phyloP scores from a whole-genome alignment of 2,888 invertebrate genomes.

The Aromia moschata region DNA sequence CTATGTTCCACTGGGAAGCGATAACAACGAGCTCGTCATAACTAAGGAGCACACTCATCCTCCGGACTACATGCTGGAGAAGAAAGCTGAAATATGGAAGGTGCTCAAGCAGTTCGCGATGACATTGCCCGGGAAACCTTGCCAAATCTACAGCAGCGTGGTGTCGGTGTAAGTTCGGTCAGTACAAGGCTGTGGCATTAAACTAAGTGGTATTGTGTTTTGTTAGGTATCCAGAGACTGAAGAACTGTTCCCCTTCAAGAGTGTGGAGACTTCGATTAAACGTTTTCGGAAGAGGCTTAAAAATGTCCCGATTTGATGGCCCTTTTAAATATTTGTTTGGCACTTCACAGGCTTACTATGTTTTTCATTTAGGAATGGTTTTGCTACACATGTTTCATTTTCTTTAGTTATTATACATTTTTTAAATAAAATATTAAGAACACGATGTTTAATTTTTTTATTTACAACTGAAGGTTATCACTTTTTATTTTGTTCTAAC shows the following conservation, averaged over 20 bases:
- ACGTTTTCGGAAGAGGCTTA: constrained; percentile 33
- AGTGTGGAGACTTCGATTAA: constrained; percentile 36
- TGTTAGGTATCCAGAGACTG: constrained; percentile 45
- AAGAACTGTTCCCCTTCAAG: constrained; percentile 44
- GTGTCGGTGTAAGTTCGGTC: constrained; percentile 42
- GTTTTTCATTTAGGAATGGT: no score
- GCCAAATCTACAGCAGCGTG: constrained; percentile 44
- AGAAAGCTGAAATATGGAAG: constrained; percentile 43
- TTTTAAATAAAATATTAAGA: neutral
- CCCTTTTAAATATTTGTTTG: no score
- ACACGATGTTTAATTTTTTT: neutral
- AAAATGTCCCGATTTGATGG: constrained; percentile 2
- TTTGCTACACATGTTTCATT: no score
- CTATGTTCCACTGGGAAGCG: constrained; percentile 43
- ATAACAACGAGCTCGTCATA: constrained; percentile 43
- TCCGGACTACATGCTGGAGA: constrained; percentile 44
- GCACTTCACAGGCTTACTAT: no score
- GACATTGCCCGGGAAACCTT: constrained; percentile 42
- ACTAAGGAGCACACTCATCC: constrained; percentile 49
- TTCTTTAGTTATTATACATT: neutral
- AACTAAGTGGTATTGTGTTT: no score
- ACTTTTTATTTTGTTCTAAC: no score
- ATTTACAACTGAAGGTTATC: neutral
- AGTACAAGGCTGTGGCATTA: neutral
- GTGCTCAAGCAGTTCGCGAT: constrained; percentile 42